These are phyloP conservation scores for Cordilura impudica DNA, from an alignment of 2,888 invertebrate species.

Conservation along the genomic window DNA sequence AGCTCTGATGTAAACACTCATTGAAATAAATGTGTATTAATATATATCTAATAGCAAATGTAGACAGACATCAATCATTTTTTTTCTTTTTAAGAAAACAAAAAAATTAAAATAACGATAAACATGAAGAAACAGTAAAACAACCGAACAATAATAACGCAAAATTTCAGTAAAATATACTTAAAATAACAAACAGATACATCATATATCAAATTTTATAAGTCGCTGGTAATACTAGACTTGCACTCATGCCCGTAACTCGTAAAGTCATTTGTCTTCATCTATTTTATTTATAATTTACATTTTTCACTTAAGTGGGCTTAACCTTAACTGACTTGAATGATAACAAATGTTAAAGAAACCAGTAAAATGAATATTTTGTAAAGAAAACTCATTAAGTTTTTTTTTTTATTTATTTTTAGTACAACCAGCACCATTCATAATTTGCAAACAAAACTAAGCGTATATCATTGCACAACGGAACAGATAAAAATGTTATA, in stretches of 20 bases:
- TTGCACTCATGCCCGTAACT: conserved; percentile 3
- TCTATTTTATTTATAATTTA: conserved; percentile 63
- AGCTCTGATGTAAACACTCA: too few species aligned
- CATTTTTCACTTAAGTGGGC: conserved; percentile 60
- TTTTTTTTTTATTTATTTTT: neutral
- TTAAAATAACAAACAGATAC: conserved; percentile 35
- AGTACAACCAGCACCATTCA: neutral
- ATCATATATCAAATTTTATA: conserved; percentile 49
- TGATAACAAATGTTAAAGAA: conserved; percentile 34
- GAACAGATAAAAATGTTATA: too few species aligned
- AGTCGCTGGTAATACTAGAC: neutral
- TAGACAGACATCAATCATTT: conserved; percentile 60
- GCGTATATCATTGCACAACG: neutral
- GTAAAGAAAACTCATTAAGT: conserved; percentile 16
- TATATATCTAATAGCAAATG: conserved; percentile 17
- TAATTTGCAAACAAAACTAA: neutral
- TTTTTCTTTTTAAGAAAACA: too few species aligned
- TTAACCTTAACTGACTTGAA: conserved; percentile 28
- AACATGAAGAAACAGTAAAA: conserved; percentile 1
- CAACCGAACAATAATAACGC: conserved; percentile 12
- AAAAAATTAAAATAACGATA: neutral
- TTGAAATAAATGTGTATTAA: conserved; percentile 16
- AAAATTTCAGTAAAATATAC: conserved; percentile 39
- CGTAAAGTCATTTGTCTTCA: conserved; percentile 62
- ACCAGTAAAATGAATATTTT: conserved; percentile 12